These are phyloP conservation scores for Ivindomyrus marchei DNA, from an alignment of 2,113 vertebrate genomes.

Conservation along the genomic window DNA sequence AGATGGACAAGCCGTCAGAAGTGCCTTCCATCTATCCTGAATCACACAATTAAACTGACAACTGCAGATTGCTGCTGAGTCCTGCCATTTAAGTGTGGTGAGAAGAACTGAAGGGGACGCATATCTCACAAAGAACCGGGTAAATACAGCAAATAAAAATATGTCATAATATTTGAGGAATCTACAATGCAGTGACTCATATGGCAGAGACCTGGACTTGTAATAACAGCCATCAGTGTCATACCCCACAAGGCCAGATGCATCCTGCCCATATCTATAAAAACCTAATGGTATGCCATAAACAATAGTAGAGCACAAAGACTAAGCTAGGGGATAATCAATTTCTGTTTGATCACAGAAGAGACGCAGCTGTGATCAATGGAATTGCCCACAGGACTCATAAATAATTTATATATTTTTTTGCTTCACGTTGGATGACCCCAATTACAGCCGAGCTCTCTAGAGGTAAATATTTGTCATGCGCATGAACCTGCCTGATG, in stretches of 20 bases:
- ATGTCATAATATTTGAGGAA: neutral
- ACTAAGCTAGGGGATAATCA: constrained; percentile 65
- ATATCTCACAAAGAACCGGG: neutral
- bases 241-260: neutral
- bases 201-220: neutral
- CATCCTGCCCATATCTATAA: neutral
- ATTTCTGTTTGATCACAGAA: constrained; percentile 76
- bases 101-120: neutral
- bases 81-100: neutral
- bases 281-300: neutral
- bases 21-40: too few relatives aligned
- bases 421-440: constrained; percentile 68
- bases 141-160: neutral
- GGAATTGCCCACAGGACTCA: constrained; percentile 59
- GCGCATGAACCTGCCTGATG: constrained; percentile 73
- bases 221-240: neutral
- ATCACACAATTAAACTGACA: neutral
- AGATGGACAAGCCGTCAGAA: neutral
- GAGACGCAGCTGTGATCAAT: constrained; percentile 71
- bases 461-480: constrained; percentile 67
- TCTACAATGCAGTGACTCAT: neutral
- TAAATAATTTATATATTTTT: constrained; percentile 67
- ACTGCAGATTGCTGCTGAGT: neutral
- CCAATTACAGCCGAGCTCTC: constrained; percentile 75
- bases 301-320: constrained; percentile 42